Conservation (phyloP, 2,113 vertebrate genomes). For the Caracal caracal region DNA sequence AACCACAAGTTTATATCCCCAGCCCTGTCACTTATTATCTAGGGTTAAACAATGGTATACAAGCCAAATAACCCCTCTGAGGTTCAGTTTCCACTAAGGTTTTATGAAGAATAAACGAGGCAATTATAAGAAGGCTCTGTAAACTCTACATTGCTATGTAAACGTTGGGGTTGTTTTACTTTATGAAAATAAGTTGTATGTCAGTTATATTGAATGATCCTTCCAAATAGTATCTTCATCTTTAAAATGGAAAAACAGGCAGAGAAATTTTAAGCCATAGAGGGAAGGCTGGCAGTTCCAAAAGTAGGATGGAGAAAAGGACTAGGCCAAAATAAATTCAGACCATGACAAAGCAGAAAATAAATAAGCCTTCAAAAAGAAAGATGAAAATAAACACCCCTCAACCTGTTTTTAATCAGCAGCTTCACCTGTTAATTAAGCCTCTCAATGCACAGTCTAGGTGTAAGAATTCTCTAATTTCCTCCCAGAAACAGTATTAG, state of each 20-base stretch:
- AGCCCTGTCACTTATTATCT: not conserved
- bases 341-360: constrained; percentile 52
- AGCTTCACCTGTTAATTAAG: constrained; percentile 56
- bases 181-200: constrained; percentile 41
- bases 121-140: not conserved
- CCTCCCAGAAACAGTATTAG: constrained; percentile 29
- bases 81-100: constrained; percentile 22
- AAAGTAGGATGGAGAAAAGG: constrained; percentile 12
- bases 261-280: constrained; percentile 27
- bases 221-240: constrained; percentile 14
- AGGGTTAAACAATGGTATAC: not conserved
- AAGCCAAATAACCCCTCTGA: not conserved
- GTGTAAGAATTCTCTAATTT: constrained; percentile 12
- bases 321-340: constrained; percentile 52
- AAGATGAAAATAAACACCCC: not conserved
- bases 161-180: not conserved
- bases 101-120: not conserved
- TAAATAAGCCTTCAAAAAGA: not conserved
- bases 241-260: constrained; percentile 59
- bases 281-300: constrained; percentile 1
- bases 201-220: not conserved
- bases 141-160: not conserved
- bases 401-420: constrained; percentile 10
- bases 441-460: not conserved
- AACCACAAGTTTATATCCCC: constrained; percentile 21